Percentiles rank a stretch among this genome's conserved stretches.
These are phyloP conservation scores for Syrista parreyssii DNA, from an alignment of 2,888 invertebrate genomes.

Conservation along the genomic window DNA sequence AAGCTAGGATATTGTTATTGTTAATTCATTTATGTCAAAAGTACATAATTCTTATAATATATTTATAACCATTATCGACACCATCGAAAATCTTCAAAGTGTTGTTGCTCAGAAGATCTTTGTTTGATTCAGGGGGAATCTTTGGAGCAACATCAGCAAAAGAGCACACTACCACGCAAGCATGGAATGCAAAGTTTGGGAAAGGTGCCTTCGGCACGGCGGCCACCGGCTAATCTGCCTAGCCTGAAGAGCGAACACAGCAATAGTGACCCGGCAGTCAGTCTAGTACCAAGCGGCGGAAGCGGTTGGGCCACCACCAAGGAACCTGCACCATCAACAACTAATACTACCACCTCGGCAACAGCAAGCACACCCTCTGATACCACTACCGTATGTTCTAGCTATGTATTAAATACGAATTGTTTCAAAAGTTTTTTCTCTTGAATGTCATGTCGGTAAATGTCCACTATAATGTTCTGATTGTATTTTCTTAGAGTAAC, in stretches of 20 bases:
- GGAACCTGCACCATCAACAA: constrained; percentile 66
- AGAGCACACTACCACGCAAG: constrained; percentile 92
- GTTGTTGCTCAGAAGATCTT: neutral
- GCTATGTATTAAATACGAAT: neutral
- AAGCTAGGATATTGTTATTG: neutral
- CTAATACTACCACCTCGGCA: constrained; percentile 54
- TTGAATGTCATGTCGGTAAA: constrained; percentile 9
- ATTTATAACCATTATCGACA: neutral
- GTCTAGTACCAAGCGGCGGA: constrained; percentile 82
- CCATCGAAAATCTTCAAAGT: neutral
- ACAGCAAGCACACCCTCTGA: constrained; percentile 60
- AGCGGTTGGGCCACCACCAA: constrained; percentile 81
- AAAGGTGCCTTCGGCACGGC: constrained; percentile 97
- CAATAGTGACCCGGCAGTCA: constrained; percentile 81
- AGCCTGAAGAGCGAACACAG: constrained; percentile 97
- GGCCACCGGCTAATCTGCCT: constrained; percentile 98
- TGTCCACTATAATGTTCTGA: neutral
- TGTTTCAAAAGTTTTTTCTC: neutral
- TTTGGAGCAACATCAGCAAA: constrained; percentile 88
- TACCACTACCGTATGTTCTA: constrained; percentile 49
- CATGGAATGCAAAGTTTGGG: constrained; percentile 99
- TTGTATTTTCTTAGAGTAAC: constrained; percentile 45
- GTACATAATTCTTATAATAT: neutral
- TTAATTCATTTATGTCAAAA: neutral
- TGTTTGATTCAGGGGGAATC: constrained; percentile 77